Base-by-base conservation (phyloP, 2,888 invertebrate species). In the Sthenelais limicola region DNA sequence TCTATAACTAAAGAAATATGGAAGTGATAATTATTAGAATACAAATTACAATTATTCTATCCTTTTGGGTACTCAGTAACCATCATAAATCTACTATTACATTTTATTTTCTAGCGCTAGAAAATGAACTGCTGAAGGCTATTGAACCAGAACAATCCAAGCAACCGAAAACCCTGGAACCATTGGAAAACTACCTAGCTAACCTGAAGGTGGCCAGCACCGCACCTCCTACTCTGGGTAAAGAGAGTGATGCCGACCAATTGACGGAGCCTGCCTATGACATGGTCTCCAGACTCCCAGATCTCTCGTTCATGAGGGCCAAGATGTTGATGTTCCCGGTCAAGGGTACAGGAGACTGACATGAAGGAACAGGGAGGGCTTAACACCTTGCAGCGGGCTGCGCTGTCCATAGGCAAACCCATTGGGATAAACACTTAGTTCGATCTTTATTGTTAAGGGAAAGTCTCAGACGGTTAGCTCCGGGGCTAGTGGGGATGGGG, bases 111-210 rank as follows among this genome's bases (percentile, higher is more conserved):
- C 18, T 67, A 75, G 75, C 68, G 28, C 35, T 75, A 28, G 58
- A 75, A 30, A 77, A 75, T 43, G 77, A 77, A 38, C 51, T 77
- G 68, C 75, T 73, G 58, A 75, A 68, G 49, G 58, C 77, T 24
- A 52, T 74, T 48, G 74, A 73, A 71, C 72, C 67, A 62, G 66
- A 32, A 12, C 80, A 92, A 92, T 74, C 89, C 93, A 72, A 90
- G 91, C 49, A 93, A 93, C 89, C 93, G 92, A 58, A 74, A 66
- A 66, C 78, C 18, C 71, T 85, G 66, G 84, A 83, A 51, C 83
- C 85, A 21, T 76, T 87, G 52, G 86, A 86, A 69, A 82, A 83
- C 69, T 81, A 87, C 30, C 79, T 87, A 30, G 84, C 85, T 52
- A 82, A 78, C 77, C 78, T 83, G 76, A 85, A 85, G 74, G 77